Percentiles rank a stretch among this genome's conserved stretches.
Evolutionary conservation across 2,113 vertebrate genomes (phyloP).

Genomic region (Paedocypris sp.): DNA sequence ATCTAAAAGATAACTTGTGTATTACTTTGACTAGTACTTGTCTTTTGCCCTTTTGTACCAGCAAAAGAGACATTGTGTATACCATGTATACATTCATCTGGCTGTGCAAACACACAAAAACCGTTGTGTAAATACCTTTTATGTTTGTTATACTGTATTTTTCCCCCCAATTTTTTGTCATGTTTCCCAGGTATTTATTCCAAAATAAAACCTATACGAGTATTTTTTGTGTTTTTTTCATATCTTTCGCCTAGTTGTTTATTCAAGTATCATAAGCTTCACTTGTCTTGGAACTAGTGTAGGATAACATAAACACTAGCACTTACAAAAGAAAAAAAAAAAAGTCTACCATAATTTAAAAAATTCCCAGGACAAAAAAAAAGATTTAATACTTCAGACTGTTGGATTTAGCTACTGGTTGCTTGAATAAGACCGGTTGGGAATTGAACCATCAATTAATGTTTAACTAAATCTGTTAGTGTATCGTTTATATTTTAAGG

Average conservation of each 20-base stretch:
- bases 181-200: conserved; percentile 65
- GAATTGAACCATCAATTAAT: no score
- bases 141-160: conserved; percentile 29
- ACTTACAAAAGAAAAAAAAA: neutral
- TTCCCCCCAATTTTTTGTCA: conserved; percentile 57
- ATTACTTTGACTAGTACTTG: conserved; percentile 39
- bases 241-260: neutral
- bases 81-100: conserved; percentile 70
- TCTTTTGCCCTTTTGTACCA: conserved; percentile 64
- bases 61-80: conserved; percentile 69
- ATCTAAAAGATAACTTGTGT: conserved; percentile 51
- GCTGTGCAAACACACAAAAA: conserved; percentile 61
- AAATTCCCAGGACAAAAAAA: conserved; percentile 21
- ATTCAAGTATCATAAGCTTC: neutral
- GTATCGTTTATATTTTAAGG: no score
- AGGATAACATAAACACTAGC: neutral
- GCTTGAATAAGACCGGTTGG: no score
- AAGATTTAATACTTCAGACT: conserved; percentile 27
- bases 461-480: no score
- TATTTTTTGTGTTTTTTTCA: neutral
- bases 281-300: neutral
- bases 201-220: conserved; percentile 60
- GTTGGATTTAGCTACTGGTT: conserved; percentile 27
- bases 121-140: conserved; percentile 56
- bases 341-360: conserved; percentile 3